Conservation (phyloP, 2,888 invertebrate genomes). For the Neoitamus cyanurus region DNA sequence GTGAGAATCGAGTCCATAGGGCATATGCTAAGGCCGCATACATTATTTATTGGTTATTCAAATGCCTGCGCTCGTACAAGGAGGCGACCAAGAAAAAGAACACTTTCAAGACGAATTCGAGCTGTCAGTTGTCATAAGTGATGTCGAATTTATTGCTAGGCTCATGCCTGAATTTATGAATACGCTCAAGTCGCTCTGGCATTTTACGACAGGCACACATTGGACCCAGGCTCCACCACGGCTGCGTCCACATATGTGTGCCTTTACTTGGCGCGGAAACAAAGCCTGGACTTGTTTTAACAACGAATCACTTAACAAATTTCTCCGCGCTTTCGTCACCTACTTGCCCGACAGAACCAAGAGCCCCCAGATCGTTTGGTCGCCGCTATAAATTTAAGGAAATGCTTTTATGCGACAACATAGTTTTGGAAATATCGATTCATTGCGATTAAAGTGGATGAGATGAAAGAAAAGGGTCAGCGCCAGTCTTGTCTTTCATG, state of each 20-base stretch:
- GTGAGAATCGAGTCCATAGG: background rate
- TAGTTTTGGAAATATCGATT: background rate
- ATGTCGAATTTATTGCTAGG: constrained; percentile 19
- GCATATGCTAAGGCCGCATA: background rate
- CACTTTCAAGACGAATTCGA: constrained; percentile 9
- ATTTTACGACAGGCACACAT: background rate
- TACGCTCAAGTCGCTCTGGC: background rate
- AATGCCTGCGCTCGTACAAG: background rate
- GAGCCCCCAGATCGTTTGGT: background rate
- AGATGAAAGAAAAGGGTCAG: constrained; percentile 26
- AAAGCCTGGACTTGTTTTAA: background rate
- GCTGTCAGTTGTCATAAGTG: constrained; percentile 37
- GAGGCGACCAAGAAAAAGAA: constrained; percentile 2
- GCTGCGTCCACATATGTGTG: background rate
- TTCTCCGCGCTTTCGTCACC: background rate
- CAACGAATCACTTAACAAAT: constrained; percentile 18
- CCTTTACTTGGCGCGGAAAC: background rate
- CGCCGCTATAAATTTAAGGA: background rate
- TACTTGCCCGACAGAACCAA: background rate
- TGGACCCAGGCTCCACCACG: background rate
- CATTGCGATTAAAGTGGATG: background rate
- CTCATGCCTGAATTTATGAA: constrained; percentile 39
- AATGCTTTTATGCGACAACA: constrained; percentile 1
- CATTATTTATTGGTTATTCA: constrained; percentile 39
- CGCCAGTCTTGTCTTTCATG: background rate